Base-by-base conservation (phyloP, 2,797 vertebrate genomes). In the Phalanger gymnotis region DNA sequence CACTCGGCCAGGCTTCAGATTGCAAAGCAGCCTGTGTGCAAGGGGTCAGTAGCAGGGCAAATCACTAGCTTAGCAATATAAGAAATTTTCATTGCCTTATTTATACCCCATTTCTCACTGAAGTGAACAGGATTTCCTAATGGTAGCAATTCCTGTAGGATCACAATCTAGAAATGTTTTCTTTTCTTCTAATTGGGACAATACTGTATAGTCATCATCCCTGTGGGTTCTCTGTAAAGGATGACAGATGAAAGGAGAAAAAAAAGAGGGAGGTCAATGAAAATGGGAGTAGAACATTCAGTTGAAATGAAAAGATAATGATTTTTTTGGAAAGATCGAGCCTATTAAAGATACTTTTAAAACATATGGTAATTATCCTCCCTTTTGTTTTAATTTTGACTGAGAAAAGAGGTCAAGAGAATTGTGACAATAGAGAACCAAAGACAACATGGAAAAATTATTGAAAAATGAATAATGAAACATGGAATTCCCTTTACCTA, bases 31-130 rank as follows among this genome's bases (percentile, higher is more conserved):
- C 96, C 90, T 98, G n/a, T 90, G 90, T 93, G 56, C 54, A 96
- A 96, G 89, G 97, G 97, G 98, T 98, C 97, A 96, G 1, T 30
- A 96, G 56, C 1, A 56, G 98, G 97, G 96, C 94, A 98, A 97
- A 97, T 90, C 91, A n/a, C 55, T 91, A 92, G 92, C 91, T 97
- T 96, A 92, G 96, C 0, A 91, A 58, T 66, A 97, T 27, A 19
- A 0, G 0, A 34, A 94, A 93, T 95, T 98, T 95, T 97, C 91
- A 73, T 81, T 13, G 91, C 54, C 92, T 97, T 95, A 95, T 94
- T 97, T 97, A 94, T 93, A 90, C 87, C 90, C 52, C 5, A 53
- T 94, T 93, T 95, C 57, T 96, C 61, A 57, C 10, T 52, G 95
- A 97, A 97, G 97, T 94, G 52, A 97, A 96, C 12, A 96, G 51